These are phyloP conservation scores for Blastomussa wellsi DNA, from an alignment of 92 coral and sea anemone genomes.

Conservation along the genomic window DNA sequence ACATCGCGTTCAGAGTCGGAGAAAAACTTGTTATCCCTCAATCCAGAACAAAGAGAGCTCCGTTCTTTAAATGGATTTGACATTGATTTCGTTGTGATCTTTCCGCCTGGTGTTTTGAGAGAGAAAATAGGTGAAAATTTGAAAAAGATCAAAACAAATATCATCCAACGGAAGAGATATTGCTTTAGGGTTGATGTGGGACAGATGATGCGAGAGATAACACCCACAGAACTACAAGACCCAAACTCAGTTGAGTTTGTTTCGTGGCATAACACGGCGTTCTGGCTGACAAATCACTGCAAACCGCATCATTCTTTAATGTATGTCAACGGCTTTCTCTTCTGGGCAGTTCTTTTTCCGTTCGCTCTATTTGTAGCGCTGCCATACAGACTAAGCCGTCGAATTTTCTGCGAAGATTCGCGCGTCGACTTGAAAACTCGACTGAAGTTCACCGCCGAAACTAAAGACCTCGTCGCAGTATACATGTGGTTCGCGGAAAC, in stretches of 20 bases:
- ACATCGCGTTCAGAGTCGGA: neutral
- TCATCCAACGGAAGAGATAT: neutral
- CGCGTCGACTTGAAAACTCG: conserved; percentile 2
- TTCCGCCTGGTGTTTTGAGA: conserved; percentile 17
- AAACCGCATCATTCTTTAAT: conserved; percentile 47
- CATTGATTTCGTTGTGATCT: conserved; percentile 29
- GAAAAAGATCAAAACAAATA: neutral
- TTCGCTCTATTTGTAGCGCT: conserved; percentile 37
- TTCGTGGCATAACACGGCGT: conserved; percentile 46
- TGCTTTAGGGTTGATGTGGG: conserved; percentile 31
- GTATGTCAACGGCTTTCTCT: conserved; percentile 37
- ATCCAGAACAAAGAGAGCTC: conserved; percentile 3
- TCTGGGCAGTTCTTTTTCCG: conserved; percentile 47
- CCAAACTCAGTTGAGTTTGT: conserved; percentile 29
- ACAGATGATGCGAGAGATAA: neutral
- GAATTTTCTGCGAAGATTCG: conserved; percentile 18
- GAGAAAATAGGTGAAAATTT: neutral
- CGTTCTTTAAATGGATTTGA: conserved; percentile 10
- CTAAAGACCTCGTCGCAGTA: conserved; percentile 19
- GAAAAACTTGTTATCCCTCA: neutral
- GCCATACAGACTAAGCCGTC: conserved; percentile 40
- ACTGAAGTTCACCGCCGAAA: conserved; percentile 22
- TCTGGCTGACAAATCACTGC: conserved; percentile 53
- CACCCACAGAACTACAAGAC: conserved; percentile 12
- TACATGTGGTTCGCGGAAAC: conserved; percentile 23